Evolutionary conservation across 1,140 invertebrate species (phyloP).

Genomic region (Zaprionus vittiger): DNA sequence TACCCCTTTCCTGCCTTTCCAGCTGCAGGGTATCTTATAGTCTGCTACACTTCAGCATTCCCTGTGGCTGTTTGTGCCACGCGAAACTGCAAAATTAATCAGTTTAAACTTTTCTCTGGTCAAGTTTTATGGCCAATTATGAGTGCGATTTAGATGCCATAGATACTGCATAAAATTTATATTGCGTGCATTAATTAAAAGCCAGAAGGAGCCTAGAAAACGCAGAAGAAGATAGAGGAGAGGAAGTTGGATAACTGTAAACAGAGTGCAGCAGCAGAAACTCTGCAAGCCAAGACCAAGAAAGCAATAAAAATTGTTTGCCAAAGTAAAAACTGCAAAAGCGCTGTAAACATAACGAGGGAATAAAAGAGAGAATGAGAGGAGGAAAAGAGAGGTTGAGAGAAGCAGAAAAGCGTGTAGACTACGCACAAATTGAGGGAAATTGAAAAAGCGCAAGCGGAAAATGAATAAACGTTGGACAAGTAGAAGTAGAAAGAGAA

Average conservation of each 20-base stretch:
- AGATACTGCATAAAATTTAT: slow-evolving; percentile 22
- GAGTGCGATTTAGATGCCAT: slow-evolving; percentile 24
- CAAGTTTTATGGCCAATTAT: slow-evolving; percentile 60
- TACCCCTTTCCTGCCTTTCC: neutral
- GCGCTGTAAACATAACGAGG: slow-evolving; percentile 15
- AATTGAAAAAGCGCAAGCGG: slow-evolving; percentile 19
- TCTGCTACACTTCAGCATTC: neutral
- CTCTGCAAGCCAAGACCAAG: neutral
- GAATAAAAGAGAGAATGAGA: neutral
- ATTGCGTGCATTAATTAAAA: slow-evolving; percentile 38
- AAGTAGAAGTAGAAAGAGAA: neutral
- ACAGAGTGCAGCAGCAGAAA: slow-evolving; percentile 4
- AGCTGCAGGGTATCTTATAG: neutral
- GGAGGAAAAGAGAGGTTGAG: neutral
- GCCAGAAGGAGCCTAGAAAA: neutral
- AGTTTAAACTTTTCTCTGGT: slow-evolving; percentile 50
- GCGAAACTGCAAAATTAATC: slow-evolving; percentile 50
- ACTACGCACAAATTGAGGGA: slow-evolving; percentile 20
- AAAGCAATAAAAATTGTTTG: slow-evolving; percentile 27
- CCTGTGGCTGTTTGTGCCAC: neutral
- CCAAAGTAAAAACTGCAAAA: slow-evolving; percentile 8
- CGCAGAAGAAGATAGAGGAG: neutral
- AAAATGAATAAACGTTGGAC: slow-evolving; percentile 15
- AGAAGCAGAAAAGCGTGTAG: neutral
- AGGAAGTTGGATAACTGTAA: neutral